Evolutionary conservation across 2,888 invertebrate species (phyloP).

Genomic region (Eulithis prunata): DNA sequence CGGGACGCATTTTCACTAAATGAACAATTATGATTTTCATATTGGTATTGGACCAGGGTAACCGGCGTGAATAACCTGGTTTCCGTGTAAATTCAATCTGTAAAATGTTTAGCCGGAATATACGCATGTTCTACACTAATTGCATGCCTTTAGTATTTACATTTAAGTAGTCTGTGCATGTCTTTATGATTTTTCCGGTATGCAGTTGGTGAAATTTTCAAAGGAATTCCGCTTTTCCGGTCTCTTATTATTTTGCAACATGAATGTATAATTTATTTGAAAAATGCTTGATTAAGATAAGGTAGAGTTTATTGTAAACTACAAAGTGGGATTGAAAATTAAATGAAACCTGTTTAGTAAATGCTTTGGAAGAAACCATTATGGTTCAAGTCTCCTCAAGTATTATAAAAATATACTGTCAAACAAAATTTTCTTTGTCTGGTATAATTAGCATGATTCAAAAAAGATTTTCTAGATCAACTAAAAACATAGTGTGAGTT

Average conservation of each 20-base stretch:
- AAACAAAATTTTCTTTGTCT: no score
- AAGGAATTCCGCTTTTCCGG: conserved; percentile 25
- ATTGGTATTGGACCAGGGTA: background rate
- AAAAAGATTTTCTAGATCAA: no score
- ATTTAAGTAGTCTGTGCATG: conserved; percentile 39
- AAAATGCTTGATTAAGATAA: conserved; percentile 22
- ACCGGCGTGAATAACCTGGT: conserved; percentile 6
- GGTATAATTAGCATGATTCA: no score
- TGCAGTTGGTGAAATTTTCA: conserved; percentile 37
- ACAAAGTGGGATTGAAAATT: background rate
- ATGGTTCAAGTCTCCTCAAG: no score
- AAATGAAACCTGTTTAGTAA: no score
- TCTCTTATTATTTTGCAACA: conserved; percentile 21
- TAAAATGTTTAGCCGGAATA: conserved; percentile 57
- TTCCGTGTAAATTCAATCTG: conserved; percentile 1
- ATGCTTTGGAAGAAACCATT: no score
- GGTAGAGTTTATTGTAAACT: conserved; percentile 4
- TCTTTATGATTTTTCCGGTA: conserved; percentile 44
- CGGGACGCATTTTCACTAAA: no score
- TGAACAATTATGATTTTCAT: background rate
- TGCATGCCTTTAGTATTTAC: conserved; percentile 54
- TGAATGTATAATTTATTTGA: conserved; percentile 22
- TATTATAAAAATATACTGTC: no score
- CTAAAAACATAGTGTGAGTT: no score
- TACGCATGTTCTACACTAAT: conserved; percentile 64